A percentile compares a stretch with the other conserved stretches of the same genome.
phyloP scores from a whole-genome alignment of 2,113 vertebrate species.

The Embiotoca jacksoni region DNA sequence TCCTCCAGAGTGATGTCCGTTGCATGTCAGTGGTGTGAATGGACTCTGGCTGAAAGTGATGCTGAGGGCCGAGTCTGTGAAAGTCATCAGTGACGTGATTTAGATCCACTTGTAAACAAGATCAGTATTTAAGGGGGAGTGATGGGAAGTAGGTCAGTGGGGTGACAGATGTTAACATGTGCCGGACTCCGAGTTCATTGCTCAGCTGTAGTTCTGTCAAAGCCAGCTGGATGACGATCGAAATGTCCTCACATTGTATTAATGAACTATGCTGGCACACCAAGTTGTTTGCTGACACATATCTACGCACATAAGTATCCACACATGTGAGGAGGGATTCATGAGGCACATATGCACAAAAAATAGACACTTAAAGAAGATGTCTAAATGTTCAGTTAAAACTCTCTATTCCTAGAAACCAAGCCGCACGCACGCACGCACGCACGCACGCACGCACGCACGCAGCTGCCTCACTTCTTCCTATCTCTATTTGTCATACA shows the following conservation, averaged over 20 bases:
- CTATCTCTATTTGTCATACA: conserved; percentile 51
- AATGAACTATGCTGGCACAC: conserved; percentile 19
- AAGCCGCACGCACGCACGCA: conserved; percentile 4
- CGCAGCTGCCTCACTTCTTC: conserved; percentile 16
- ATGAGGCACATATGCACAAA: background rate
- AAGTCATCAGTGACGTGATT: conserved; percentile 50
- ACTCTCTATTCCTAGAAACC: background rate
- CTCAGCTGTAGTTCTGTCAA: conserved; percentile 70
- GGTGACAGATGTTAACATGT: conserved; percentile 72
- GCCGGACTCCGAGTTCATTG: conserved; percentile 61
- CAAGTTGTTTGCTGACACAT: conserved; percentile 9
- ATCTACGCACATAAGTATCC: background rate
- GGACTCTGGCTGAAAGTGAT: conserved; percentile 14
- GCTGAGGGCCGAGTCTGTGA: conserved; percentile 33
- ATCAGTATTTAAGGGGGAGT: conserved; percentile 55
- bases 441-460: background rate
- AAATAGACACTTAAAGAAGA: conserved; percentile 8
- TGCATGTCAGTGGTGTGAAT: conserved; percentile 33
- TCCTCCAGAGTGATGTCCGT: background rate
- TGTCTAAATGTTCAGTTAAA: conserved; percentile 15
- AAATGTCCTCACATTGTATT: conserved; percentile 40
- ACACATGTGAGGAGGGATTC: background rate
- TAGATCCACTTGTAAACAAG: conserved; percentile 66
- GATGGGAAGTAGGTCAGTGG: conserved; percentile 76
- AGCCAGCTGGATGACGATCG: conserved; percentile 56